These are phyloP conservation scores for Meiosimyza platycephala DNA, from an alignment of 2,888 invertebrate species.

Conservation along the genomic window DNA sequence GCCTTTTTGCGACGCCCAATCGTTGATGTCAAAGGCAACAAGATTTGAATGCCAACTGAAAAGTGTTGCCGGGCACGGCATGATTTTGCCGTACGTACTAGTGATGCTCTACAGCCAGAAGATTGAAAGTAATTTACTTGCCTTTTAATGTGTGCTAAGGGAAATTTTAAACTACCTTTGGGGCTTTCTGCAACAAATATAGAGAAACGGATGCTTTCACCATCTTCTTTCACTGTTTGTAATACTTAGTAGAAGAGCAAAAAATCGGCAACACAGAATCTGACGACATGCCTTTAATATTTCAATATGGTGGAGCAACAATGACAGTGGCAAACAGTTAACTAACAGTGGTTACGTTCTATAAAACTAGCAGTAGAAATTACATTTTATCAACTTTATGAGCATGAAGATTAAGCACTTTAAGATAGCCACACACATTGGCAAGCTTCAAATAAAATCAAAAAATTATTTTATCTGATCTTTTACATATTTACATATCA, in stretches of 20 bases:
- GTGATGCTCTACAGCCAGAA: constrained; percentile 8
- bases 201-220: constrained; percentile 18
- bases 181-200: constrained; percentile 18
- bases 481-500: no score
- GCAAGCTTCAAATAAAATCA: no score
- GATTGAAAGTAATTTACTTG: constrained; percentile 35
- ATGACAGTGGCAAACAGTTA: neutral
- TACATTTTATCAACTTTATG: no score
- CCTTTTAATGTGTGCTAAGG: constrained; percentile 33
- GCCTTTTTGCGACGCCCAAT: neutral
- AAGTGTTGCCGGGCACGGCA: constrained; percentile 9
- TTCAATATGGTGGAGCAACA: neutral
- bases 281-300: constrained; percentile 5
- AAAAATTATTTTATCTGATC: no score
- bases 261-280: neutral
- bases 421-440: no score
- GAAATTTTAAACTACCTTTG: constrained; percentile 34
- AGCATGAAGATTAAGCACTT: no score
- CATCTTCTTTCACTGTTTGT: neutral
- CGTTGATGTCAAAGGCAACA: constrained; percentile 25
- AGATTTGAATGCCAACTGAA: constrained; percentile 24
- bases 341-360: neutral
- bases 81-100: constrained; percentile 10
- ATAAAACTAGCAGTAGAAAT: no score
- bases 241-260: neutral